Evolutionary conservation across 2,888 invertebrate genomes (phyloP).

Genomic region (Trichopoda pennipes): DNA sequence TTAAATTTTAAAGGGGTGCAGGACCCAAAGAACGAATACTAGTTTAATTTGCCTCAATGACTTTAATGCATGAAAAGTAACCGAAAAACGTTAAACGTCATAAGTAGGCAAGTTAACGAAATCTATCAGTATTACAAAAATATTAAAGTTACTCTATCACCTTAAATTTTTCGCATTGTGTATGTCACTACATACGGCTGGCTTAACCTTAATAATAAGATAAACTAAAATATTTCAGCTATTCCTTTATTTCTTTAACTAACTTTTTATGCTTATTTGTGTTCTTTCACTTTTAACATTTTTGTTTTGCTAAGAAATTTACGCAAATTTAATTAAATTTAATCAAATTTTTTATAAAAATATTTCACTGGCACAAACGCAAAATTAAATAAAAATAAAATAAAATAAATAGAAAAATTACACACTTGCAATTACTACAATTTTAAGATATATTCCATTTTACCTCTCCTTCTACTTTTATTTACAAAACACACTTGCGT

Average conservation of each 20-base stretch:
- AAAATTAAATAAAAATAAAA: neutral
- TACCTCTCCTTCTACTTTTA: constrained; percentile 12
- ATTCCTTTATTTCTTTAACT: constrained; percentile 19
- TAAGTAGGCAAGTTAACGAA: neutral
- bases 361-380: constrained; percentile 17
- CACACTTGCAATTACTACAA: constrained; percentile 34
- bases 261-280: constrained; percentile 19
- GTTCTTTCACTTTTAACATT: constrained; percentile 11
- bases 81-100: neutral
- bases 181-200: neutral
- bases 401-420: constrained; percentile 15
- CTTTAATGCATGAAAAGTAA: neutral
- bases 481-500: constrained; percentile 12
- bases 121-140: too few relatives aligned
- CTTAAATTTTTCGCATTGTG: constrained; percentile 22
- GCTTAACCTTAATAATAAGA: constrained; percentile 3
- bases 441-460: constrained; percentile 35
- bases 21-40: neutral
- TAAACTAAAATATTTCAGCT: constrained; percentile 8
- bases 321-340: constrained; percentile 15
- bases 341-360: neutral
- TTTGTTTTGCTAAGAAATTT: neutral
- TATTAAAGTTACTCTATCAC: neutral
- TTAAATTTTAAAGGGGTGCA: neutral
- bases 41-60: too few relatives aligned